Conservation (phyloP, 1,140 invertebrate genomes). For the Apocrypta bakeri region DNA sequence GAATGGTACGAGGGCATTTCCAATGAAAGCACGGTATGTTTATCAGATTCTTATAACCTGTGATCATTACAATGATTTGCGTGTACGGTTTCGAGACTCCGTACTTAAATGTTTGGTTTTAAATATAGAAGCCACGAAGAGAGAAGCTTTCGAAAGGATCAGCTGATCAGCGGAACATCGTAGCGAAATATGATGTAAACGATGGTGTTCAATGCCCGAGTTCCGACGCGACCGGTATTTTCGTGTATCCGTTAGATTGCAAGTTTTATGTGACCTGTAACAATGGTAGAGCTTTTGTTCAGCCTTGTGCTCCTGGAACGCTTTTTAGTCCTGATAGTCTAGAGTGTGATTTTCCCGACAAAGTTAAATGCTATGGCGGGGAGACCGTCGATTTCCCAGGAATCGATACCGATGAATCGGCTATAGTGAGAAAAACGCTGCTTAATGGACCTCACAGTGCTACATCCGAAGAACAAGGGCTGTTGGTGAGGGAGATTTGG, state of each 20-base stretch:
- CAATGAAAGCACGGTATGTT: conserved; percentile 56
- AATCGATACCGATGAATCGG: background rate
- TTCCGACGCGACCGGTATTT: conserved; percentile 74
- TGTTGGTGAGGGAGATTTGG: too few species aligned
- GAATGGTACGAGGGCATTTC: conserved; percentile 62
- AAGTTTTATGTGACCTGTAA: conserved; percentile 82
- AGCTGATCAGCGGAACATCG: conserved; percentile 36
- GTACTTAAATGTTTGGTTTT: background rate
- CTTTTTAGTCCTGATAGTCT: conserved; percentile 79
- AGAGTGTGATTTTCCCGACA: conserved; percentile 79
- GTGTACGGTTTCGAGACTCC: background rate
- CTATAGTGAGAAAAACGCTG: conserved; percentile 32
- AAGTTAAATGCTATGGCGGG: conserved; percentile 77
- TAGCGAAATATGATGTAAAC: conserved; percentile 61
- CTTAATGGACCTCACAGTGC: conserved; percentile 15
- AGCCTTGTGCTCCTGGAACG: conserved; percentile 80
- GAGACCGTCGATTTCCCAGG: conserved; percentile 50
- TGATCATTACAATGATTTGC: too few species aligned
- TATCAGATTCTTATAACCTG: too few species aligned
- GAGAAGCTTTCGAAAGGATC: conserved; percentile 53
- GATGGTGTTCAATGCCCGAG: conserved; percentile 72
- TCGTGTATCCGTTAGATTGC: conserved; percentile 79
- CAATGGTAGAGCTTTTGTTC: conserved; percentile 76
- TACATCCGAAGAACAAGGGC: background rate
- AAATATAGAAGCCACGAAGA: conserved; percentile 63